phyloP scores from a whole-genome alignment of 1,140 invertebrate genomes.

The Archivesica marissinica region DNA sequence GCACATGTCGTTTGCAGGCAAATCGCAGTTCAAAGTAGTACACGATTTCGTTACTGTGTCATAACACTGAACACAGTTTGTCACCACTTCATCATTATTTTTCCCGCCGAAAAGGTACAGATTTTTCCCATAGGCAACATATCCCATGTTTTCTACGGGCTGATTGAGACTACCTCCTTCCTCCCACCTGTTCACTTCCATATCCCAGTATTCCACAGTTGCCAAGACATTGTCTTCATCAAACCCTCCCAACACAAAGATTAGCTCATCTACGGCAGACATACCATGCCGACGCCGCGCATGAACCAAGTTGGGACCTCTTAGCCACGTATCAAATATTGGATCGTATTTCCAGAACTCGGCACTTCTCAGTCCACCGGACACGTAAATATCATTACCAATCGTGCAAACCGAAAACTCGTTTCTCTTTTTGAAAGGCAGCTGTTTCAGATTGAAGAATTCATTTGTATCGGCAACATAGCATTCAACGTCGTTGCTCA shows the following conservation, averaged over 20 bases:
- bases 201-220: slow-evolving; percentile 79
- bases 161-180: slow-evolving; percentile 71
- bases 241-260: slow-evolving; percentile 80
- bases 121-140: slow-evolving; percentile 75
- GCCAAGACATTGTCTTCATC: slow-evolving; percentile 79
- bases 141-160: slow-evolving; percentile 82
- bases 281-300: slow-evolving; percentile 79
- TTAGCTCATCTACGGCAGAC: slow-evolving; percentile 77
- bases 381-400: slow-evolving; percentile 80
- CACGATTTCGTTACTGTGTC: slow-evolving; percentile 72
- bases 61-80: slow-evolving; percentile 79
- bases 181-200: slow-evolving; percentile 75
- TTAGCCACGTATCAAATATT: slow-evolving; percentile 78
- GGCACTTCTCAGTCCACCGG: slow-evolving; percentile 78
- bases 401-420: slow-evolving; percentile 79
- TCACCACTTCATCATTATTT: slow-evolving; percentile 80
- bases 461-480: slow-evolving; percentile 76
- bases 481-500: slow-evolving; percentile 81
- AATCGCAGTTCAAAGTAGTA: slow-evolving; percentile 68
- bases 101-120: slow-evolving; percentile 81
- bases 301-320: slow-evolving; percentile 76
- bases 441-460: slow-evolving; percentile 75
- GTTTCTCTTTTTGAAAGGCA: slow-evolving; percentile 81
- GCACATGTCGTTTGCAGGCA: slow-evolving; percentile 81
- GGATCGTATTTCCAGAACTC: slow-evolving; percentile 82